A percentile compares a stretch with the other conserved stretches of the same genome.
Evolutionary conservation across 2,888 invertebrate species (phyloP).

Genomic region (Vannuccia rotundouncinata): DNA sequence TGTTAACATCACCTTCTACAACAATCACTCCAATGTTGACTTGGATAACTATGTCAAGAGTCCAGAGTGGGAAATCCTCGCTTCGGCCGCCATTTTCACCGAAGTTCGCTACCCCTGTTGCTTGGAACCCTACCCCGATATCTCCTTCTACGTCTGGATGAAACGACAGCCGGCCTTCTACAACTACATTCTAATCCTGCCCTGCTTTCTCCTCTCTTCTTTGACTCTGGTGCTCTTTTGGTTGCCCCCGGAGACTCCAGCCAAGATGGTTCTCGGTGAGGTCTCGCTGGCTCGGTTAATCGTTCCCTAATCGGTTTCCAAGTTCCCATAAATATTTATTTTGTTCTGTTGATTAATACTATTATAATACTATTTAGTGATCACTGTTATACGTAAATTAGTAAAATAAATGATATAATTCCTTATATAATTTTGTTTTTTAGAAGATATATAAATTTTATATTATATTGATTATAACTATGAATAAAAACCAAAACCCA

Average conservation of each 20-base stretch:
- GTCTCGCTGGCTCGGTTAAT: too few species aligned
- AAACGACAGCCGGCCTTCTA: constrained; percentile 46
- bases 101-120: constrained; percentile 34
- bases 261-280: constrained; percentile 53
- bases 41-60: constrained; percentile 50
- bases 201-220: constrained; percentile 55
- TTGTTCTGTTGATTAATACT: too few species aligned
- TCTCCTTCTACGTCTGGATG: constrained; percentile 30
- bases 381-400: too few species aligned
- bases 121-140: constrained; percentile 35
- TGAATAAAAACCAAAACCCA: too few species aligned
- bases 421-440: too few species aligned
- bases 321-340: too few species aligned
- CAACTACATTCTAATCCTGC: constrained; percentile 55
- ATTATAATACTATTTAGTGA: too few species aligned
- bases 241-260: constrained; percentile 57
- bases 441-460: too few species aligned
- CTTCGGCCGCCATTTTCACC: constrained; percentile 44
- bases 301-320: too few species aligned
- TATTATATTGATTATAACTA: too few species aligned
- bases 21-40: constrained; percentile 25
- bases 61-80: constrained; percentile 54
- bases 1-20: constrained; percentile 40
- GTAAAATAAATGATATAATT: too few species aligned
- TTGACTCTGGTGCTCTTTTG: constrained; percentile 56